Percentiles rank a stretch among this genome's conserved stretches.
phyloP scores from a whole-genome alignment of 2,113 vertebrate species.

The Sceloporus tristichus region DNA sequence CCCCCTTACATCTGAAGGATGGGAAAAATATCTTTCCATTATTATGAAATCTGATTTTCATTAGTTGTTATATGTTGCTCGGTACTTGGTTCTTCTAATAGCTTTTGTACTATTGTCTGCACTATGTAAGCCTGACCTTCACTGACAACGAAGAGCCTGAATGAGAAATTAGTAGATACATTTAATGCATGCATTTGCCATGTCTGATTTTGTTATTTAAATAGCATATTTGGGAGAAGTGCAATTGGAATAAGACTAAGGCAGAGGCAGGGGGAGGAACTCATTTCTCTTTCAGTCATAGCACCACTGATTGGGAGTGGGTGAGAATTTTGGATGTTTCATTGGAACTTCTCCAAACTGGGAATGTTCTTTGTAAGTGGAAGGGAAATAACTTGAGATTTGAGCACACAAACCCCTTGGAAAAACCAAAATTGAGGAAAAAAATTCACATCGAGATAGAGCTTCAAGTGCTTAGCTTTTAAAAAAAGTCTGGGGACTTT shows the following conservation, averaged over 20 bases:
- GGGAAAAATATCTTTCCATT: slow-evolving; percentile 33
- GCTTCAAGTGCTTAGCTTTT: not conserved
- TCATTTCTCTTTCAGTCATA: not conserved
- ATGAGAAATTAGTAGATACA: not conserved
- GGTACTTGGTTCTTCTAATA: slow-evolving; percentile 30
- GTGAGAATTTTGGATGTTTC: too few relatives aligned
- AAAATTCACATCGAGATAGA: too few relatives aligned
- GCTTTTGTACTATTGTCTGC: slow-evolving; percentile 49
- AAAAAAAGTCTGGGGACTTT: too few relatives aligned
- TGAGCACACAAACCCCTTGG: too few relatives aligned
- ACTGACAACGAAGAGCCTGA: slow-evolving; percentile 6
- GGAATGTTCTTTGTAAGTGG: too few relatives aligned
- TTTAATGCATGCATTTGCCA: not conserved
- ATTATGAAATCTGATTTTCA: slow-evolving; percentile 58
- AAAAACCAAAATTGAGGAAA: too few relatives aligned
- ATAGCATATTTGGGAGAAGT: not conserved
- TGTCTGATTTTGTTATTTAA: not conserved
- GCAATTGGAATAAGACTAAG: not conserved
- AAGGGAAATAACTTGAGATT: too few relatives aligned
- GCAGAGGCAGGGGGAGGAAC: too few relatives aligned
- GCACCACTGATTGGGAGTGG: not conserved
- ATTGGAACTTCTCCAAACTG: too few relatives aligned
- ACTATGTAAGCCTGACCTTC: slow-evolving; percentile 45
- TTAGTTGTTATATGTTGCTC: slow-evolving; percentile 32
- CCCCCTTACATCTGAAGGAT: slow-evolving; percentile 36